Evolutionary conservation across 2,113 vertebrate species (phyloP).

Genomic region (Cyanocitta stelleri): DNA sequence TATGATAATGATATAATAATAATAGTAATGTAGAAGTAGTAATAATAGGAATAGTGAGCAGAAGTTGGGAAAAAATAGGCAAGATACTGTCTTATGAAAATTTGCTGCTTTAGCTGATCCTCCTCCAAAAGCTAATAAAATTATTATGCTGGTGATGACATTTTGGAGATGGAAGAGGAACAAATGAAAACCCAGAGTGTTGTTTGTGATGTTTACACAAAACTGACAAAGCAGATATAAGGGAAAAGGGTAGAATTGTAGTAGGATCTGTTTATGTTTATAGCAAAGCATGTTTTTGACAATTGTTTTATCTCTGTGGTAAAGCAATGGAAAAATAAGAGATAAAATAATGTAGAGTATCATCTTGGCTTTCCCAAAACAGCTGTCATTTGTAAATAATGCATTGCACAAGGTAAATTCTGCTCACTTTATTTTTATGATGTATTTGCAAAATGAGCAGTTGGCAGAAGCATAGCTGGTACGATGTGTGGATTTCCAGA

Average conservation of each 20-base stretch:
- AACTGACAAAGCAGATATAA: not conserved
- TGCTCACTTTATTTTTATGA: not conserved
- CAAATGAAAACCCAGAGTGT: not conserved
- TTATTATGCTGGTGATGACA: not conserved
- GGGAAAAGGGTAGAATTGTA: not conserved
- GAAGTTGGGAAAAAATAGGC: not conserved
- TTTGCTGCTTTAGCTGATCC: not conserved
- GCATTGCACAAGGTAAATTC: not conserved
- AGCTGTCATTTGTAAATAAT: slow-evolving; percentile 17
- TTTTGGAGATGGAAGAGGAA: not conserved
- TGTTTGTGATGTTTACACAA: not conserved
- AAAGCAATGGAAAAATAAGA: not conserved
- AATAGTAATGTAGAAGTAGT: not conserved
- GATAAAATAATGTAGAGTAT: not conserved
- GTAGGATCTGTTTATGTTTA: not conserved
- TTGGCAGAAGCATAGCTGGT: not conserved
- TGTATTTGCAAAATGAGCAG: not conserved
- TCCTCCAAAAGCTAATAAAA: not conserved
- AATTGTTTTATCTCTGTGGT: not conserved
- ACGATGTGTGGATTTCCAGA: not conserved
- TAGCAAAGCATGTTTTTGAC: not conserved
- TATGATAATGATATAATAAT: not conserved
- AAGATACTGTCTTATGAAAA: not conserved
- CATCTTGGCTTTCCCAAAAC: not conserved
- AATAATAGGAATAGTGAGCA: not conserved